Evolutionary conservation across 2,888 invertebrate genomes (phyloP), one percentile per base, ranked within the genome.

Genomic region (Palloptera scutellata): DNA sequence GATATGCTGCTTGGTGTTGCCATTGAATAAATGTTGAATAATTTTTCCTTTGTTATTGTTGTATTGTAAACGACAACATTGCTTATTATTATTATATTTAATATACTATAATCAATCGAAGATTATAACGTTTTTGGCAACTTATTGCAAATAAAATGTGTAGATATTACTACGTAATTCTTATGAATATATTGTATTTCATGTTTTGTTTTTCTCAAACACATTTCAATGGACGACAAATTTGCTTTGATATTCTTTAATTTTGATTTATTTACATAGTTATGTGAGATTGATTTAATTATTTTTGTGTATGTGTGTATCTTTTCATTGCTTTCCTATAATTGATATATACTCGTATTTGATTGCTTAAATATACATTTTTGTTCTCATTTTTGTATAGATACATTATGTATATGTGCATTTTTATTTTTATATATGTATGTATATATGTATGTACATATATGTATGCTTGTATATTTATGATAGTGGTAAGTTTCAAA

Each of bases 161-260:
- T 48, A 48, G 12, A 48, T 48, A 48, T 15, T 48, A 5, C 13
- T 48, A 43, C 45, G 12, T 11, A n/a, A 48, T 15, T 5, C 3
- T 48, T 5, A 48, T 12, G 2, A 5, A 48, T 48, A 12, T 48
- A 8, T n/a, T 48, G 13, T n/a, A n/a, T 48, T 48, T 48, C 8
- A 48, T n/a, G 15, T 48, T 48, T 48, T 48, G 45, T 12, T 48
- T 48, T 2, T 48, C 8, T 48, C 15, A n/a, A 15, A n/a, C 13
- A 48, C 48, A n/a, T 48, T 48, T 12, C 8, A 48, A 48, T 48
- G 48, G 48, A 48, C 48, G 48, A 48, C 48, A 48, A 48, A 48
- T 48, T 48, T 8, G 4, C 48, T 48, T 48, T 48, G 15, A 48
- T 48, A 48, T 5, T n/a, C 3, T 48, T 48, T 48, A 12, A 5